phyloP scores from a whole-genome alignment of 2,888 invertebrate species.

The Mythimna pallens region DNA sequence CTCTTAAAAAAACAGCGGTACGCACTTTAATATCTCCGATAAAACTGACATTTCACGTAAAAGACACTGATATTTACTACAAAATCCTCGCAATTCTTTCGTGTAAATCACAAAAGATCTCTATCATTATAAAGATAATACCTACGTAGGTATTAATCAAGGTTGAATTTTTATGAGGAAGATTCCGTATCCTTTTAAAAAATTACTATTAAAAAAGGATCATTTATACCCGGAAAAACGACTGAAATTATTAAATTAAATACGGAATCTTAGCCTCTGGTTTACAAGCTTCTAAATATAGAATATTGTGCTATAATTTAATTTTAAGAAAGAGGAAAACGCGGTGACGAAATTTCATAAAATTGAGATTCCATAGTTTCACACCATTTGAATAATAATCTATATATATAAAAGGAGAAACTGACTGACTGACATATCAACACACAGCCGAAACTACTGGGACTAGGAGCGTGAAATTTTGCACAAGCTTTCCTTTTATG shows the following conservation, averaged over 20 bases:
- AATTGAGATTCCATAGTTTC: not conserved
- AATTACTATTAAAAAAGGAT: not conserved
- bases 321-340: not conserved
- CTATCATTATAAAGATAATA: constrained; percentile 22
- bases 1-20: not conserved
- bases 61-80: constrained; percentile 20
- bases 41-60: not conserved
- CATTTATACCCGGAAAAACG: not conserved
- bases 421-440: no score
- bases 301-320: not conserved
- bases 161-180: not conserved
- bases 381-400: not conserved
- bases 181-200: constrained; percentile 2
- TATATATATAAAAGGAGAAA: no score
- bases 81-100: constrained; percentile 30
- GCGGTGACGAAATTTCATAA: not conserved
- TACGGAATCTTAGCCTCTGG: not conserved
- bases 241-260: constrained; percentile 6
- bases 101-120: not conserved
- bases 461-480: no score
- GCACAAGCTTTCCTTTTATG: no score
- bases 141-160: constrained; percentile 8
- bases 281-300: not conserved
- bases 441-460: no score
- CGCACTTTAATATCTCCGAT: not conserved